phyloP scores from a whole-genome alignment of 2,797 vertebrate genomes.

The Triplophysa yarkandensis region DNA sequence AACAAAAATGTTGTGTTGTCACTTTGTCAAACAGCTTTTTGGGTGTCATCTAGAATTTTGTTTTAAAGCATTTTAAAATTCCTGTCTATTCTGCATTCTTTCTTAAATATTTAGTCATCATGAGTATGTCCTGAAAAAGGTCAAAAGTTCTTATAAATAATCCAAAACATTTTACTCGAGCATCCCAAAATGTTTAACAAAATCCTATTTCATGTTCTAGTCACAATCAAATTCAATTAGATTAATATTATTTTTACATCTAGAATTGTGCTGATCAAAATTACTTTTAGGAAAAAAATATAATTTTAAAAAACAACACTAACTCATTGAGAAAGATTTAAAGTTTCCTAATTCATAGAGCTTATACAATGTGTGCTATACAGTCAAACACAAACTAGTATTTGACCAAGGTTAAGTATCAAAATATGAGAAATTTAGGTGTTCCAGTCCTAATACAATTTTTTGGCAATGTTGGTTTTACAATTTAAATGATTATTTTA shows the following conservation, averaged over 20 bases:
- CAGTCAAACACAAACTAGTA: neutral
- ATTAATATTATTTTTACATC: neutral
- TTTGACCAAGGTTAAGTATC: neutral
- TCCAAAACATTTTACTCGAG: no score
- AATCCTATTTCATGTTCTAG: neutral
- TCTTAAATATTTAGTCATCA: no score
- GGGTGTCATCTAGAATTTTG: no score
- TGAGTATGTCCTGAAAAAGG: no score
- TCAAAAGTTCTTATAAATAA: no score
- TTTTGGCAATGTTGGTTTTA: neutral
- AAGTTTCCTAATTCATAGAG: neutral
- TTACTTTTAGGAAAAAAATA: neutral
- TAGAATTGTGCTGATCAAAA: neutral
- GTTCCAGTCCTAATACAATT: neutral
- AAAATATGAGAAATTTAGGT: no score
- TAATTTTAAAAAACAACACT: neutral
- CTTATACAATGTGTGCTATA: neutral
- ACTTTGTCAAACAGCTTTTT: no score
- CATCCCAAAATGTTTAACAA: no score
- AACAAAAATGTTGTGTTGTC: no score
- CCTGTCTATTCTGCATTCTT: no score
- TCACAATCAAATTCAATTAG: neutral
- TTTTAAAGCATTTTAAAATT: no score
- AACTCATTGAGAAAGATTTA: neutral
- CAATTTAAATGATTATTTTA: no score